Percentiles rank a stretch among this genome's conserved stretches.
phyloP scores from a whole-genome alignment of 2,113 vertebrate genomes.

The Balaenoptera acutorostrata region DNA sequence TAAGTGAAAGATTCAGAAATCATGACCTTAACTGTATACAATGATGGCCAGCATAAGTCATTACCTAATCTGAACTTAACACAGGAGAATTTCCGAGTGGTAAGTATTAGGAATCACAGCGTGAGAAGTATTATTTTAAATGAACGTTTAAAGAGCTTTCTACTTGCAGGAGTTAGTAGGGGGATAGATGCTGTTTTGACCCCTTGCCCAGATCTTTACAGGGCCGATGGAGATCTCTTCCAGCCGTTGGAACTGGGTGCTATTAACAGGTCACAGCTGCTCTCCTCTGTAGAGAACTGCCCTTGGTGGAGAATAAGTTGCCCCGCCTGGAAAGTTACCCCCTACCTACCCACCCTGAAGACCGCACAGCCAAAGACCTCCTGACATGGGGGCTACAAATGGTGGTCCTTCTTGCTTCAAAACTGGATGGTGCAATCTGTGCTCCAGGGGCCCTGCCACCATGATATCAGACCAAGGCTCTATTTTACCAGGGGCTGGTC shows the following conservation, averaged over 20 bases:
- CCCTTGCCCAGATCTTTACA: accelerated
- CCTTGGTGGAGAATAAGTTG: not conserved
- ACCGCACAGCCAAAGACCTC: not conserved
- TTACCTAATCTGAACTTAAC: not conserved
- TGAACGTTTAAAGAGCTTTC: not conserved
- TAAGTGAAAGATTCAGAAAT: not conserved
- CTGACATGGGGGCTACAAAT: not conserved
- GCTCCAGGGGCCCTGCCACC: no score
- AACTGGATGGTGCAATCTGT: not conserved
- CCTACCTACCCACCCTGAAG: no score
- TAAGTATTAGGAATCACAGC: accelerated
- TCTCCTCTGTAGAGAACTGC: accelerated
- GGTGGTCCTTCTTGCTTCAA: not conserved
- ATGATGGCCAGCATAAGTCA: accelerated
- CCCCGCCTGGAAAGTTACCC: accelerated
- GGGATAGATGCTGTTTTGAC: accelerated
- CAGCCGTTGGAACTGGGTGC: accelerated
- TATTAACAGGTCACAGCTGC: accelerated
- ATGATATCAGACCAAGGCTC: accelerated
- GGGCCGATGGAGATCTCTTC: accelerated
- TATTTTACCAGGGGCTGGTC: not conserved
- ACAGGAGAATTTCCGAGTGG: accelerated
- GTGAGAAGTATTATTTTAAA: not conserved
- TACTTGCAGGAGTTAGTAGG: accelerated
- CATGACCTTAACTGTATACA: accelerated